These are phyloP conservation scores for Alosa sapidissima DNA, from an alignment of 2,797 vertebrate genomes.

Conservation along the genomic window DNA sequence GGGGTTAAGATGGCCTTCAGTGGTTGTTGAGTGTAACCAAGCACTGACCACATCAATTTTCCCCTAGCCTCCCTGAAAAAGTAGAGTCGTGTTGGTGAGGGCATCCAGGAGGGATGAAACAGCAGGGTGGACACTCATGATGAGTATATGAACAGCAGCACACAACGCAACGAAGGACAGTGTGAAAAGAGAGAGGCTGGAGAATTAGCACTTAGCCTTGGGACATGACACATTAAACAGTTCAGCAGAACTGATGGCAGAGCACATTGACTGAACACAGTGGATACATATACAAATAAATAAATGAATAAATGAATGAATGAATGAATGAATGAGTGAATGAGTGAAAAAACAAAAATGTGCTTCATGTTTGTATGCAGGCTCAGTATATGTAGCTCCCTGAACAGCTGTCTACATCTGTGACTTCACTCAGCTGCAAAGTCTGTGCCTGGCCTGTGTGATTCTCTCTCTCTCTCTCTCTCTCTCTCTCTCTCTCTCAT, in stretches of 20 bases:
- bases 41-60: constrained; percentile 44
- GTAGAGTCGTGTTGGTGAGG: background rate
- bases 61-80: constrained; percentile 31
- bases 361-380: background rate
- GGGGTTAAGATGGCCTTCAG: constrained; percentile 64
- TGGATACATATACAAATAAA: background rate
- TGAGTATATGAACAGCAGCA: too few relatives aligned
- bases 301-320: background rate
- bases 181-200: too few relatives aligned
- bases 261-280: background rate
- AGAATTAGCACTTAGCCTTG: background rate
- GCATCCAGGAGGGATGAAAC: background rate
- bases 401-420: background rate
- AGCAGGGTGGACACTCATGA: background rate
- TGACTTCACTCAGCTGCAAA: background rate
- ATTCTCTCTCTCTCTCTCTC: background rate
- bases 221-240: background rate
- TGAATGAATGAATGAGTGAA: background rate
- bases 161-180: too few relatives aligned
- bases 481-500: background rate
- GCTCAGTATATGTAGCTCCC: background rate
- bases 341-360: background rate
- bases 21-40: constrained; percentile 52
- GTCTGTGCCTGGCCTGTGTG: background rate
- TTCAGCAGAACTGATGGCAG: background rate